These are phyloP conservation scores for Anolis carolinensis DNA, from an alignment of 2,113 vertebrate species.

Conservation along the genomic window DNA sequence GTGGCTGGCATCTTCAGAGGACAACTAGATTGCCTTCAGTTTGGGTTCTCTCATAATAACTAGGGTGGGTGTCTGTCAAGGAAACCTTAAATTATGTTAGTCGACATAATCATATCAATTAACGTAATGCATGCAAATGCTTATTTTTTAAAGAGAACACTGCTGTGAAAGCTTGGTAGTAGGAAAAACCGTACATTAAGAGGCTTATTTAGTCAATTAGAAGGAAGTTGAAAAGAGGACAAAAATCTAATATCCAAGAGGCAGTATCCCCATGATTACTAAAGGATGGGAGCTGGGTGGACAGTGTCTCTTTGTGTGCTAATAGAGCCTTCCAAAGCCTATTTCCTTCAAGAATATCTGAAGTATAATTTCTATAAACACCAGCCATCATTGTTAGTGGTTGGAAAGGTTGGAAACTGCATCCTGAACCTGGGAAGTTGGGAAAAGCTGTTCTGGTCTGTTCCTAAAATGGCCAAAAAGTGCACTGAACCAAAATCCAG, in stretches of 20 bases:
- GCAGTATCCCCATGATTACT: background rate
- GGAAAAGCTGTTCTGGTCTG: background rate
- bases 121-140: background rate
- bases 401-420: background rate
- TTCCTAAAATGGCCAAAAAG: background rate
- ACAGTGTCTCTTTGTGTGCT: background rate
- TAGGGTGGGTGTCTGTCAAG: background rate
- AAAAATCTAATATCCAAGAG: background rate
- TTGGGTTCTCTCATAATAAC: background rate
- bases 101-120: background rate
- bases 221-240: background rate
- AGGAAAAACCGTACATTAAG: background rate
- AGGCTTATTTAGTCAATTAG: background rate
- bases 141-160: background rate
- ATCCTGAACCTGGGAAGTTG: background rate
- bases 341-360: background rate
- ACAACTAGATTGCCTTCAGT: background rate
- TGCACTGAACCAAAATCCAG: no score
- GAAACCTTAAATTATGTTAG: background rate
- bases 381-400: background rate
- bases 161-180: no score
- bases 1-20: no score
- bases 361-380: background rate
- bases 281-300: no score
- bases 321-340: background rate